These are phyloP conservation scores for Oeneis ivallda DNA, from an alignment of 2,888 invertebrate genomes.

Conservation along the genomic window DNA sequence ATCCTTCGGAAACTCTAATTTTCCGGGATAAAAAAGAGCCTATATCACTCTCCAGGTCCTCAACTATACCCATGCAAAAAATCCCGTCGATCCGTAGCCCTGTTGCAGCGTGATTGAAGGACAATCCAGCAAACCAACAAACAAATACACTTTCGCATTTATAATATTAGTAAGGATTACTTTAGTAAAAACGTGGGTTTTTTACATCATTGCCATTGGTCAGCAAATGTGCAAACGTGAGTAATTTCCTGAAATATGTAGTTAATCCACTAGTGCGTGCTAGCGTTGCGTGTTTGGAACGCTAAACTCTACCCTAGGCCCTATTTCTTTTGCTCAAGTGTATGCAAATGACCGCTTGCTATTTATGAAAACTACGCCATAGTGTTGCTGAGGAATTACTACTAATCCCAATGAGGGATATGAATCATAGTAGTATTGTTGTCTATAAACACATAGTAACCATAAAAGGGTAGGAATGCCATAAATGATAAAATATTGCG, in stretches of 20 bases:
- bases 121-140: too few species aligned
- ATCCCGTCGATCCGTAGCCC: too few species aligned
- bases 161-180: too few species aligned
- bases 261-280: conserved; percentile 33
- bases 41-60: too few species aligned
- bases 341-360: conserved; percentile 35
- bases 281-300: conserved; percentile 33
- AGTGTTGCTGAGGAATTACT: conserved; percentile 12
- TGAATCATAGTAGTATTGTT: conserved; percentile 25
- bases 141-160: too few species aligned
- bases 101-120: too few species aligned
- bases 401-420: conserved; percentile 13
- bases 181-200: neutral
- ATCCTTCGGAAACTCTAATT: too few species aligned
- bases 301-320: conserved; percentile 29
- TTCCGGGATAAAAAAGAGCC: too few species aligned
- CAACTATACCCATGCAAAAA: too few species aligned
- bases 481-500: neutral
- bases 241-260: conserved; percentile 30
- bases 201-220: neutral
- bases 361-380: conserved; percentile 29
- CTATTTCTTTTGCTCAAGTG: conserved; percentile 22
- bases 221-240: conserved; percentile 18
- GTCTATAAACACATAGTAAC: neutral
- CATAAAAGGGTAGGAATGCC: neutral